These are phyloP conservation scores for Drosophila pseudoananassae DNA, from an alignment of 1,140 invertebrate species.

Conservation along the genomic window DNA sequence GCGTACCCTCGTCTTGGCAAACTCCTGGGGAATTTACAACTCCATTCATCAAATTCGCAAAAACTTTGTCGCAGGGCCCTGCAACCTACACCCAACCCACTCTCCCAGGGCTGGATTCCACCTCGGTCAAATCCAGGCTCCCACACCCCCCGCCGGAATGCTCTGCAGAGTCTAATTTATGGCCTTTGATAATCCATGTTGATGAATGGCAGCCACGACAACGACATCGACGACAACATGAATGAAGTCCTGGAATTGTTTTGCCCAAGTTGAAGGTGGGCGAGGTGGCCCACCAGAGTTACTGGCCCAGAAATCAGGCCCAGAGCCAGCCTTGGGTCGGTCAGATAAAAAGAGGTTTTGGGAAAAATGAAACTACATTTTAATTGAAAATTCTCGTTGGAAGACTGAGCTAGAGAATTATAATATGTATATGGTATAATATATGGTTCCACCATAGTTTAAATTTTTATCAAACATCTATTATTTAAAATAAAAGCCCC, in stretches of 20 bases:
- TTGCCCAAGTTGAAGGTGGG: neutral
- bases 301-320: conserved; percentile 41
- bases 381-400: neutral
- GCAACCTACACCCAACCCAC: conserved; percentile 18
- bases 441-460: too few relatives aligned
- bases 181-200: conserved; percentile 72
- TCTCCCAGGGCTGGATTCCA: conserved; percentile 8
- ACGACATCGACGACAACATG: conserved; percentile 32
- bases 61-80: conserved; percentile 27
- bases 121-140: conserved; percentile 32
- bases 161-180: conserved; percentile 69
- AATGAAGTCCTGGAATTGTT: conserved; percentile 53
- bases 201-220: conserved; percentile 63
- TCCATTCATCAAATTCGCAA: conserved; percentile 72
- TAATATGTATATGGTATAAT: too few relatives aligned
- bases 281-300: conserved; percentile 8
- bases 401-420: neutral
- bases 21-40: conserved; percentile 53
- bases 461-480: too few relatives aligned
- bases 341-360: neutral
- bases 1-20: conserved; percentile 16
- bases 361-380: conserved; percentile 7
- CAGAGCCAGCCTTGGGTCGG: conserved; percentile 25
- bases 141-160: conserved; percentile 3
- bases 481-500: too few relatives aligned